Evolutionary conservation across 1,140 invertebrate genomes (phyloP), one percentile per base, ranked within the genome.

Genomic region (Ips typographus): DNA sequence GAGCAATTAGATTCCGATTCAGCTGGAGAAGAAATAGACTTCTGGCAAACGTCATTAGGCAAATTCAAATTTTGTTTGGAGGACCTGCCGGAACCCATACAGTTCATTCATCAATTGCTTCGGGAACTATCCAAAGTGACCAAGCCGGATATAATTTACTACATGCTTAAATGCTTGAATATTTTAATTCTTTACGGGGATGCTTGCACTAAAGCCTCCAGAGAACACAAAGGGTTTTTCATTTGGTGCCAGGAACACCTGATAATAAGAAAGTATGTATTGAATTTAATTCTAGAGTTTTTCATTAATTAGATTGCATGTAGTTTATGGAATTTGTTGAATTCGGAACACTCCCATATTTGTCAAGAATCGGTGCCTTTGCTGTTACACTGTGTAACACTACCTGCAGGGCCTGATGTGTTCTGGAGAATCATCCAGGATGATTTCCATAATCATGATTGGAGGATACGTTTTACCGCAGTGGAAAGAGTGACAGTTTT

Each of bases 211-310:
- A 92, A 91, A 74, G 93, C 94, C 1, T 87, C 93, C 0, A 90
- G 91, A 75, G 94, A 98, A 77, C 91, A 98, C 77, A 87, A 93
- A 73, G 95, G 95, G 55, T 99, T 98, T 83, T 90, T 99, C 63
- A 95, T 98, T 67, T 98, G 96, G 94, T 95, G 93, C 72, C 95
- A 99, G 80, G 95, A 98, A 82, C 98, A 97, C 83, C 82, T 97
- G 36, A 82, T 99, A 0, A 95, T 99, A 71, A 94, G 94, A 78
- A 96, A 95, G 94, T 97, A 84, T 83, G 86, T 82, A 53, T 51
- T 52, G 1, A 55, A 36, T 40, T 59, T 59, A 59, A 36, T 59
- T 40, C 36, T 55, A 55, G 36, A 55, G 36, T 39, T 62, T 2
- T 6, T 2, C 36, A 1, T 49, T 62, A 44, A 8, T 40, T 8